Conservation (phyloP, 2,797 vertebrate species). For the Phoxinus dragarum region DNA sequence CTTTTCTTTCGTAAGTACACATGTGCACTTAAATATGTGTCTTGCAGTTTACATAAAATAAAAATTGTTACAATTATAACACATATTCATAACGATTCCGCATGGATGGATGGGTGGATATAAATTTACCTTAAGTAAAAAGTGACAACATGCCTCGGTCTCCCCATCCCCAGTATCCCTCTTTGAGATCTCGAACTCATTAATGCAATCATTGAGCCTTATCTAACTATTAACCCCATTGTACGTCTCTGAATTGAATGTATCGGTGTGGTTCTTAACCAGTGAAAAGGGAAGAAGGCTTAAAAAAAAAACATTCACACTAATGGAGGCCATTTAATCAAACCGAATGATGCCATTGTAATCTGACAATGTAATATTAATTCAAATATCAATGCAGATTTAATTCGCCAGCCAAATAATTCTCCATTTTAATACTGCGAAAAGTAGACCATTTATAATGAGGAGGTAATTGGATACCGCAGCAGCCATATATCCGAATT, state of each 20-base stretch:
- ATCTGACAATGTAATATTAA: conserved; percentile 33
- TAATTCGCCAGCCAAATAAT: conserved; percentile 18
- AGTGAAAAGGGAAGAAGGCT: conserved; percentile 13
- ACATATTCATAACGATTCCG: neutral
- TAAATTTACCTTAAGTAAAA: neutral
- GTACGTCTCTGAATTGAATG: conserved; percentile 1
- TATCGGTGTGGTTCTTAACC: neutral
- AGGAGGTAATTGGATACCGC: neutral
- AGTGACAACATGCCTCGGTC: neutral
- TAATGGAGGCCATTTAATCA: conserved; percentile 31
- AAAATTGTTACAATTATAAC: neutral
- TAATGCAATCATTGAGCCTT: conserved; percentile 13
- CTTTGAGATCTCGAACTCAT: conserved; percentile 24
- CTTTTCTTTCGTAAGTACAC: neutral
- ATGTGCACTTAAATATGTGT: neutral
- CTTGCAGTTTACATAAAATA: neutral
- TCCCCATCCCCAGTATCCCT: neutral
- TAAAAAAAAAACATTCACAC: conserved; percentile 13
- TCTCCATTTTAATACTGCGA: neutral
- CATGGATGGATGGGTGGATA: neutral
- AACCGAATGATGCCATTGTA: neutral
- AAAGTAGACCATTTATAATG: neutral
- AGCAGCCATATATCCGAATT: conserved; percentile 27
- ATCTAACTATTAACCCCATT: conserved; percentile 45
- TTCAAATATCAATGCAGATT: conserved; percentile 1